phyloP scores from a whole-genome alignment of 2,797 vertebrate species.

The Lagorchestes hirsutus region DNA sequence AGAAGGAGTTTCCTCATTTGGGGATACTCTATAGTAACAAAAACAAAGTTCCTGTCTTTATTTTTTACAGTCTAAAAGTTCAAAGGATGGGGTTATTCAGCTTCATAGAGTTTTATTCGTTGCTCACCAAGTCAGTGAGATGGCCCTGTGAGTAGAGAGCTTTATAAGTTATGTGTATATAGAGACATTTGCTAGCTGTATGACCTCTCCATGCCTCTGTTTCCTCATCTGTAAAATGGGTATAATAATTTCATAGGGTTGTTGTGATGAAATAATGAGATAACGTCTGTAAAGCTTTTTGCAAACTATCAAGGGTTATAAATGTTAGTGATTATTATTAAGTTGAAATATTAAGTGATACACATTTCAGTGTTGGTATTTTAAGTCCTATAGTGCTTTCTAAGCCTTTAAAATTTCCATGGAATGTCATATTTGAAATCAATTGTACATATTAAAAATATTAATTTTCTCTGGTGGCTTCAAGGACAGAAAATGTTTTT shows the following conservation, averaged over 20 bases:
- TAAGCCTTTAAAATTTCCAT: neutral
- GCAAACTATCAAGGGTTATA: neutral
- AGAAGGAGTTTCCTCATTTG: neutral
- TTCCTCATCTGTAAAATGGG: neutral
- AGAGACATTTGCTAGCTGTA: neutral
- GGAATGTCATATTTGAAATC: neutral
- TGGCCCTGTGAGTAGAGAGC: neutral
- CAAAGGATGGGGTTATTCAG: neutral
- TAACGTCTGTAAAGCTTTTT: slow-evolving; percentile 9
- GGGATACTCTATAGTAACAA: neutral
- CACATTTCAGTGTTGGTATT: slow-evolving; percentile 13
- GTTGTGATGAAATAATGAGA: neutral
- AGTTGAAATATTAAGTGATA: neutral
- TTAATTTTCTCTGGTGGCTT: neutral
- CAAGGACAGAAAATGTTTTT: neutral
- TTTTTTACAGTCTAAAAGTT: neutral
- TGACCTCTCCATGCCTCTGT: neutral
- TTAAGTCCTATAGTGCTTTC: neutral
- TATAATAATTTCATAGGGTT: neutral
- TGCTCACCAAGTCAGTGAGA: neutral
- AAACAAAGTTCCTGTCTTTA: neutral
- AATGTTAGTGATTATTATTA: slow-evolving; percentile 24
- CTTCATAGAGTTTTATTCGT: neutral
- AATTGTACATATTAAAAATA: neutral
- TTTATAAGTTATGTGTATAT: neutral